Percentiles rank a stretch among this genome's conserved stretches.
These are phyloP conservation scores for Capromys pilorides DNA, from an alignment of 2,797 vertebrate species.

Conservation along the genomic window DNA sequence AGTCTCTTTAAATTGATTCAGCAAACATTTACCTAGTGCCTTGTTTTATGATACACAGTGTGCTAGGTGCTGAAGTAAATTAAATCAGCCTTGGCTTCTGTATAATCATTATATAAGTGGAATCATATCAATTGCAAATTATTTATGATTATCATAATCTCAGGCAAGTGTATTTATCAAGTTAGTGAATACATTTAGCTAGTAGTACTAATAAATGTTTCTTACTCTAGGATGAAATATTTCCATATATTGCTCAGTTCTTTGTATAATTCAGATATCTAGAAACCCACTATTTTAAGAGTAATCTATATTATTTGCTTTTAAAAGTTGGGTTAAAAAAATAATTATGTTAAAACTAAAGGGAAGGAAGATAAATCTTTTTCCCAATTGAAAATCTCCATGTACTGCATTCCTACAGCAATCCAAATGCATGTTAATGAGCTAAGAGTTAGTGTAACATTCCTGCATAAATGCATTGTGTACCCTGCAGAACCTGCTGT, in stretches of 20 bases:
- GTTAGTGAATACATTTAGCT: slow-evolving; percentile 37
- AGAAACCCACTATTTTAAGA: background rate
- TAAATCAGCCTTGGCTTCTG: background rate
- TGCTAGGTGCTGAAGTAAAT: background rate
- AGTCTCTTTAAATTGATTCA: background rate
- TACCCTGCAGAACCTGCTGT: slow-evolving; percentile 76
- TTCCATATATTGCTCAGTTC: background rate
- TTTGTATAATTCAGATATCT: background rate
- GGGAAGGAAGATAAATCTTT: background rate
- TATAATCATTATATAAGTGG: background rate
- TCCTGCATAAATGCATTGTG: slow-evolving; percentile 80
- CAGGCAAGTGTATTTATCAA: slow-evolving; percentile 9
- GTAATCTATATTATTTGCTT: slow-evolving; percentile 6
- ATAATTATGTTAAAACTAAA: slow-evolving; percentile 31
- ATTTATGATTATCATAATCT: slow-evolving; percentile 13
- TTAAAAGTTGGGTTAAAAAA: background rate
- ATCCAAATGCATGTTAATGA: slow-evolving; percentile 68
- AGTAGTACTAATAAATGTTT: background rate
- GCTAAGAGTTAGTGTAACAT: slow-evolving; percentile 77
- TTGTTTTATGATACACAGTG: background rate
- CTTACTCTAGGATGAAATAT: background rate
- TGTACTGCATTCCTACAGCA: slow-evolving; percentile 49
- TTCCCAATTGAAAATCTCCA: background rate
- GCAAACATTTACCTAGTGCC: background rate
- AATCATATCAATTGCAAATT: background rate